Evolutionary conservation across 2,113 vertebrate species (phyloP), one percentile per base, ranked within the genome.

Genomic region (Microcebus ravelobensis): DNA sequence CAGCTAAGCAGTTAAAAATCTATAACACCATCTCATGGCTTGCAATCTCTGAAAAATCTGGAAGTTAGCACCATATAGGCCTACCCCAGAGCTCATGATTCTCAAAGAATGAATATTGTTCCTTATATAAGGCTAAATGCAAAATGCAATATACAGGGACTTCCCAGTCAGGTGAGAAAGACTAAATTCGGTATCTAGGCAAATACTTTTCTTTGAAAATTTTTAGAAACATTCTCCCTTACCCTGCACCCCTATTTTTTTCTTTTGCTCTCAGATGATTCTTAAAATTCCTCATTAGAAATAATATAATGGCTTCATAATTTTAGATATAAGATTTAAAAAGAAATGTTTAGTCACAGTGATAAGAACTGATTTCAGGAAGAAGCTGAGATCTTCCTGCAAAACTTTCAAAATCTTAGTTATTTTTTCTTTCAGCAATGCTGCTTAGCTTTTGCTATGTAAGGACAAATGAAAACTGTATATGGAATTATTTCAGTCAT

Each of bases 401-500:
- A 90, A 79, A 45, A 50, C 29, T 8, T 93, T 87, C 27, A 74
- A 90, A 90, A 87, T 55, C 10, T 50, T 84, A 59, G 15, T 65
- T 82, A 34, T 21, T 94, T 95, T 91, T 90, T 27, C 77, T 88
- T 93, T 57, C 50, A 76, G 31, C 4, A 57, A 68, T 6, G 50
- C n/a, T n/a, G 14, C 31, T 95, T 77, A 79, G 45, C 67, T 95
- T 92, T 29, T 67, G 77, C 76, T 92, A 25, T 65, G 20, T 87
- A 63, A 83, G 55, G 83, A 84, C 15, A 84, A 90, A 74, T 13
- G 42, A n/a, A 87, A 96, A 59, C 27, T 61, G 36, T 88, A 31
- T 18, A 20, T 48, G 68, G 57, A 59, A 94, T 15, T 89, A 93
- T 93, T 96, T 94, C 80, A 34, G 73, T 94, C 63, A 67, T 13